Conservation (phyloP, 2,113 vertebrate genomes). For the Sinocyclocheilus maitianheensis region DNA sequence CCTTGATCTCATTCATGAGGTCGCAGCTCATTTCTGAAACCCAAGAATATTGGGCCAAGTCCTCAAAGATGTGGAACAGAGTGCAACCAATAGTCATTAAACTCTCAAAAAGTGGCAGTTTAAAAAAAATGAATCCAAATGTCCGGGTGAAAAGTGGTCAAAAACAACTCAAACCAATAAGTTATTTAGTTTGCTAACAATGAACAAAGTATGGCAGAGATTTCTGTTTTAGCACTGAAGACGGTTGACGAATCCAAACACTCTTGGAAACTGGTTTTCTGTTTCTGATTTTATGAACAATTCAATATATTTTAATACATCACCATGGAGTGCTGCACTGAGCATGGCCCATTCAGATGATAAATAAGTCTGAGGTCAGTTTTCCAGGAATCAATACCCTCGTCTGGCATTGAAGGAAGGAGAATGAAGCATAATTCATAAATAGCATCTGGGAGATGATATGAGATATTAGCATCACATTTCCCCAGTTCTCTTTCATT, state of each 20-base stretch:
- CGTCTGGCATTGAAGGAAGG: constrained; percentile 45
- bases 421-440: constrained; percentile 49
- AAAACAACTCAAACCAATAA: constrained; percentile 10
- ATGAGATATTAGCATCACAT: constrained; percentile 43
- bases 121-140: not conserved
- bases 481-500: constrained; percentile 42
- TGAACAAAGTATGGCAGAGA: constrained; percentile 11
- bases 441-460: constrained; percentile 48
- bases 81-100: constrained; percentile 25
- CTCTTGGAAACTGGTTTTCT: constrained; percentile 32
- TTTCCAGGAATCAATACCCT: constrained; percentile 46
- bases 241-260: not conserved
- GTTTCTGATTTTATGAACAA: constrained; percentile 48
- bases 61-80: not conserved
- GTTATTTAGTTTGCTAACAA: constrained; percentile 11
- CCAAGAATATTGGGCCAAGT: constrained; percentile 26
- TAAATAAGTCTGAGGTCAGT: constrained; percentile 36
- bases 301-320: constrained; percentile 47
- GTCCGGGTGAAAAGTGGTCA: not conserved
- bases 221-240: not conserved
- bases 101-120: not conserved
- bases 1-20: constrained; percentile 20
- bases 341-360: constrained; percentile 18
- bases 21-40: constrained; percentile 32
- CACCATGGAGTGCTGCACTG: constrained; percentile 5